These are phyloP conservation scores for Sebastes oblongus DNA, from an alignment of 2,797 vertebrate genomes.

Conservation along the genomic window DNA sequence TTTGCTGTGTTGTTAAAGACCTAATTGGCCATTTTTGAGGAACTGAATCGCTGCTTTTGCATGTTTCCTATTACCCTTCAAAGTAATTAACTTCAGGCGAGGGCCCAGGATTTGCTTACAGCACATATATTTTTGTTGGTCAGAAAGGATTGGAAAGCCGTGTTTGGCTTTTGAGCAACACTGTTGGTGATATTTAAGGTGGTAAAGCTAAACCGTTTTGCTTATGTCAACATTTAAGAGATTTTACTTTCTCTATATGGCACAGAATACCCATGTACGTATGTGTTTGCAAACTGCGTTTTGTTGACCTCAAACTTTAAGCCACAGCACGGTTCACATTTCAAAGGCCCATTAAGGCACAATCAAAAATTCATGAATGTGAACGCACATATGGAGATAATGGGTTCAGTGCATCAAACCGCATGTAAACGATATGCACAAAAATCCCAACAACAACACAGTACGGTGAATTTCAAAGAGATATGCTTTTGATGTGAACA, in stretches of 20 bases:
- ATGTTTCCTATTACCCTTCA: no score
- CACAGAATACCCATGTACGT: not conserved
- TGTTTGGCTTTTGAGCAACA: no score
- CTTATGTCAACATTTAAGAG: not conserved
- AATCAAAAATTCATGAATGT: constrained; percentile 45
- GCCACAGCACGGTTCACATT: not conserved
- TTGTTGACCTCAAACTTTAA: constrained; percentile 13
- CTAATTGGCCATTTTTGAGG: not conserved
- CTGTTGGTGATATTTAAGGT: no score
- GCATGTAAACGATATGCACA: not conserved
- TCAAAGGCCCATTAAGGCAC: constrained; percentile 22
- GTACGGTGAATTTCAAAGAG: constrained; percentile 7
- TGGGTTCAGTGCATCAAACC: constrained; percentile 3
- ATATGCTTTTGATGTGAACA: constrained; percentile 19
- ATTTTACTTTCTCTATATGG: not conserved
- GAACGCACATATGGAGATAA: constrained; percentile 12
- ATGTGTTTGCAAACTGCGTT: not conserved
- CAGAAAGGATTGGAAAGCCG: not conserved
- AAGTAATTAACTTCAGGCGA: no score
- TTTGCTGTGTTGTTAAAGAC: not conserved
- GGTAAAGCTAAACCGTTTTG: not conserved
- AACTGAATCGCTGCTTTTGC: not conserved
- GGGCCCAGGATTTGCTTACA: not conserved
- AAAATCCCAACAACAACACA: constrained; percentile 28
- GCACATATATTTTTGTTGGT: not conserved